A percentile compares a stretch with the other conserved stretches of the same genome.
phyloP scores from a whole-genome alignment of 2,113 vertebrate genomes.

The Himantopus leucocephalus region DNA sequence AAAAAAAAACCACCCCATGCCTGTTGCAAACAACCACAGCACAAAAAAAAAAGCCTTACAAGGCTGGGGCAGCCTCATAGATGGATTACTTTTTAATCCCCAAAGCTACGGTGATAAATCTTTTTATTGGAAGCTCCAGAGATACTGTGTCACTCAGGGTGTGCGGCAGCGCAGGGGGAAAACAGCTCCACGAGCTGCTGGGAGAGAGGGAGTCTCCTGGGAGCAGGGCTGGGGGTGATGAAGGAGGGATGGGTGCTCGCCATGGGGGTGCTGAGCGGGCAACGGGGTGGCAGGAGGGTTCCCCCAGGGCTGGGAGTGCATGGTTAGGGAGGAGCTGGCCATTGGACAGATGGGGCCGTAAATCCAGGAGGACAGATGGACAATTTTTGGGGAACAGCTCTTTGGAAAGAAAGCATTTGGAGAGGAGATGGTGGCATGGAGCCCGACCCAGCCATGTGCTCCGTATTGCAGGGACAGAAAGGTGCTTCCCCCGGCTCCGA shows the following conservation, averaged over 20 bases:
- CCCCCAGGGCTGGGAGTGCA: fast-evolving
- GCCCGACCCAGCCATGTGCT: background rate
- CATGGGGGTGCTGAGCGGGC: fast-evolving
- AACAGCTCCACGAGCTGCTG: background rate
- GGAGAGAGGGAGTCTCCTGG: background rate
- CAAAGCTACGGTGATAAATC: slow-evolving; percentile 50
- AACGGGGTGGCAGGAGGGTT: fast-evolving
- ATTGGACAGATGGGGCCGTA: background rate
- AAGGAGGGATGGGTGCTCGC: background rate
- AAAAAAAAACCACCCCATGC: background rate
- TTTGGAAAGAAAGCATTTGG: background rate
- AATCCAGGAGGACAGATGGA: background rate
- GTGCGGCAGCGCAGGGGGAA: fast-evolving
- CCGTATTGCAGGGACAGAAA: background rate
- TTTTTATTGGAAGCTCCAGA: slow-evolving; percentile 8
- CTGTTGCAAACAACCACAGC: slow-evolving; percentile 19
- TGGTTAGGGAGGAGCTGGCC: background rate
- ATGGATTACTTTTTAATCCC: slow-evolving; percentile 68
- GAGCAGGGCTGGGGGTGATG: background rate
- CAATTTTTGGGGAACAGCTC: background rate
- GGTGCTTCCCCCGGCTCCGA: background rate
- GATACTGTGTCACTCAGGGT: background rate
- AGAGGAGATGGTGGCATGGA: background rate
- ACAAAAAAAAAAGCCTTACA: slow-evolving; percentile 59
- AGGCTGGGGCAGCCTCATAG: slow-evolving; percentile 50